Percentiles rank a stretch among this genome's conserved stretches.
Evolutionary conservation across 2,888 invertebrate species (phyloP).

Genomic region (Colostygia pectinataria): DNA sequence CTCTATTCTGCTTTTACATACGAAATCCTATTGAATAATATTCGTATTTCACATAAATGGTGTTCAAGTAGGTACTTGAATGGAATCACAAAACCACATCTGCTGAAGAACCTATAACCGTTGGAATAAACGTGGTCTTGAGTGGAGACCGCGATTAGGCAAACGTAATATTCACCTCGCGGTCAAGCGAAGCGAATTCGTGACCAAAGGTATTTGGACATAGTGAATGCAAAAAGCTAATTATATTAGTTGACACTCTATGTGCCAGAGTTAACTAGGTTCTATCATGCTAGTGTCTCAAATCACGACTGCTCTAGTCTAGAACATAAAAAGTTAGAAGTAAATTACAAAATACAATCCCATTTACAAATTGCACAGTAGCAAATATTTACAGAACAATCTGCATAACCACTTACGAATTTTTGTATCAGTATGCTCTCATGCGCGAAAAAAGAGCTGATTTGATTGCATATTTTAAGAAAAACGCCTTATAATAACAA

Average conservation of each 20-base stretch:
- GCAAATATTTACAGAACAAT: conserved; percentile 3
- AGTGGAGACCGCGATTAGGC: conserved; percentile 26
- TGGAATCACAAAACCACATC: conserved; percentile 24
- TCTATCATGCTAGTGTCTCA: conserved; percentile 1
- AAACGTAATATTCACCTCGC: conserved; percentile 16
- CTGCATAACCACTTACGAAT: conserved; percentile 18
- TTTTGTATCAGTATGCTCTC: conserved; percentile 24
- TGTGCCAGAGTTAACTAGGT: background rate
- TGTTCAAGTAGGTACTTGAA: conserved; percentile 12
- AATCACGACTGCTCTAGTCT: too few relatives aligned
- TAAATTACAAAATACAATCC: background rate
- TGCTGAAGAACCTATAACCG: conserved; percentile 24
- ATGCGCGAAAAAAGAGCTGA: conserved; percentile 26
- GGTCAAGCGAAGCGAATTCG: conserved; percentile 20
- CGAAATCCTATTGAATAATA: conserved; percentile 19
- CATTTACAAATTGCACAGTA: conserved; percentile 4
- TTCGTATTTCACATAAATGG: conserved; percentile 13
- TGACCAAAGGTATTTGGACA: conserved; percentile 14
- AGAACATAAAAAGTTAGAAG: background rate
- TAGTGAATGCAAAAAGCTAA: conserved; percentile 12
- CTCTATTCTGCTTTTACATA: conserved; percentile 17
- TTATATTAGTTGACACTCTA: conserved; percentile 10
- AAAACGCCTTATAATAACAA: conserved; percentile 40
- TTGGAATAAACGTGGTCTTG: conserved; percentile 20
- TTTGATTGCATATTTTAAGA: conserved; percentile 37